Evolutionary conservation across 2,797 vertebrate genomes (phyloP).

Genomic region (Anolis apletophallus): DNA sequence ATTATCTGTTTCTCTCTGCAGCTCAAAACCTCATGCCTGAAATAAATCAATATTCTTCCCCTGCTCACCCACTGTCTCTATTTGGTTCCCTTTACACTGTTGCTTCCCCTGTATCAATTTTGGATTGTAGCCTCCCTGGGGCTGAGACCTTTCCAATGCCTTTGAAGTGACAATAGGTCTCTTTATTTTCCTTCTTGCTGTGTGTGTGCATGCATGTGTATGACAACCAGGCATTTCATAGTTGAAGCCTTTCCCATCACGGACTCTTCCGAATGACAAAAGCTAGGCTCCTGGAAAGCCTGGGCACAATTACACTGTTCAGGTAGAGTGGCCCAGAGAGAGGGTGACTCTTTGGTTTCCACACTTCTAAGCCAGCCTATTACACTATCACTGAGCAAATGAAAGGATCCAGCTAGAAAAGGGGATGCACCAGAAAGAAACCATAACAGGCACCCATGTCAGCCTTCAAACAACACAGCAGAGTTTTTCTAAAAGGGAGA

Average conservation of each 20-base stretch:
- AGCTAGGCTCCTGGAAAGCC: neutral
- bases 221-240: neutral
- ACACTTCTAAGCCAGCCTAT: neutral
- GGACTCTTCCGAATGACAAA: neutral
- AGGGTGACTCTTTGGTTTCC: neutral
- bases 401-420: slow-evolving; percentile 49
- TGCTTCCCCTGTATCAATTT: neutral
- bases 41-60: too few relatives aligned
- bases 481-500: neutral
- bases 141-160: neutral
- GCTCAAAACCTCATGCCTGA: neutral
- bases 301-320: neutral
- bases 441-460: slow-evolving; percentile 21
- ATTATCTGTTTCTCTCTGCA: neutral
- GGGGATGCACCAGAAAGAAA: slow-evolving; percentile 27
- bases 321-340: neutral
- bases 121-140: neutral
- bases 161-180: neutral
- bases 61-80: neutral
- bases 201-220: neutral
- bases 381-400: neutral
- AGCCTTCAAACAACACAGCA: neutral
- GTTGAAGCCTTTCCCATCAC: neutral
- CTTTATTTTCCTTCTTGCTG: neutral
- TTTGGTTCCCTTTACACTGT: neutral